Base-by-base conservation (phyloP, 2,113 vertebrate genomes). In the Polypterus senegalus region DNA sequence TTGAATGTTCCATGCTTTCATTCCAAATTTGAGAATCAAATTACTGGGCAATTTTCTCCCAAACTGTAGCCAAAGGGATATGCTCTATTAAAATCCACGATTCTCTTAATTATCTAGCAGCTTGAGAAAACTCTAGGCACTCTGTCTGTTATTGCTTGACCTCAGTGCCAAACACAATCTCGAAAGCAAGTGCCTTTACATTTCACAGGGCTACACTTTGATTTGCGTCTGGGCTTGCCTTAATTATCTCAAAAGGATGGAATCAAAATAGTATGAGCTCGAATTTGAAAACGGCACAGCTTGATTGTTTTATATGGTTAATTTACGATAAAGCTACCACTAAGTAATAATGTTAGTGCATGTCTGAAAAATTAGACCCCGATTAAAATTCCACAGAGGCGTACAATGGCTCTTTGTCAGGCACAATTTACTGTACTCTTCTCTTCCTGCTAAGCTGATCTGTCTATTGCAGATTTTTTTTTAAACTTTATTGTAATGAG, bases 41-140 rank as follows among this genome's bases (percentile, higher is more conserved):
- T 89, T 85, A 89, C 81, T 83, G 84, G 81, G 83, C 81, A 81
- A 82, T 83, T 83, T 86, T 84, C 85, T 82, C 81, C 87, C 84
- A 86, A 88, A 85, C 83, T 84, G 74, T 55, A 83, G 89, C 91
- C 89, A 92, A 90, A 77, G 81, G 89, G 91, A 92, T 93, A 91
- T 91, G 89, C 90, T 89, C 89, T 86, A 91, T 92, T 91, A 90
- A 81, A 88, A 85, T 79, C 82, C 77, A 80, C 87, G 80, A 84
- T 81, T 86, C 81, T 83, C 75, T 75, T 91, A 88, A 91, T 91
- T 90, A 85, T 83, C 81, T 87, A 84, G 87, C 84, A 87, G 85
- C 88, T 82, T 83, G 88, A 88, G 86, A 86, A 88, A 89, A 85
- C 81, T 85, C 82, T 78, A 81, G 77, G 76, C 81, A 84, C 73